Evolutionary conservation across 1,140 invertebrate species (phyloP).

Genomic region (Eumaeus atala): DNA sequence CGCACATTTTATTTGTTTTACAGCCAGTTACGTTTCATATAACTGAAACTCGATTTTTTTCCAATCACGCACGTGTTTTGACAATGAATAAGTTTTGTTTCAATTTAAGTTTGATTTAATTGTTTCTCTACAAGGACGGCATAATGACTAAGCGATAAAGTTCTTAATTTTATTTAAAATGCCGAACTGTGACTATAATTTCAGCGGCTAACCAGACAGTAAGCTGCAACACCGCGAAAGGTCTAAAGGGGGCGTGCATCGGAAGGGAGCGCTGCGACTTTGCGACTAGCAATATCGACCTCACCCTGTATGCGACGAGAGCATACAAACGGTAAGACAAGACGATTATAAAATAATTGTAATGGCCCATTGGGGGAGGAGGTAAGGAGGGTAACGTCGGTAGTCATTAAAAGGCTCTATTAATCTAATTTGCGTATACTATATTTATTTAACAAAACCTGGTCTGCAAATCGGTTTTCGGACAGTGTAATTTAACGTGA

Average conservation of each 20-base stretch:
- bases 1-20: no score
- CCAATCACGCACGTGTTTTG: neutral
- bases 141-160: no score
- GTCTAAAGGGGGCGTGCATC: constrained; percentile 20
- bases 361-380: no score
- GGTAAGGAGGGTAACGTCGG: neutral
- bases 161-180: no score
- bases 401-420: no score
- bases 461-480: neutral
- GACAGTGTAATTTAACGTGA: neutral
- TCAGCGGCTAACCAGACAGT: neutral
- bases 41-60: neutral
- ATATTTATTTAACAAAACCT: neutral
- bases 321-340: constrained; percentile 24
- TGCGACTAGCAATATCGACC: constrained; percentile 26
- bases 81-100: no score
- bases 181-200: constrained; percentile 2
- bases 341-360: neutral
- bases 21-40: neutral
- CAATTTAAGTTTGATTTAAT: no score
- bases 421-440: neutral
- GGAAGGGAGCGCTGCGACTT: constrained; percentile 26
- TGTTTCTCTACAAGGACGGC: no score
- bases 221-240: constrained; percentile 24
- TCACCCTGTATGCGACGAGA: constrained; percentile 23